Evolutionary conservation across 2,888 invertebrate species (phyloP), one percentile per base, ranked within the genome.

Genomic region (Cataglyphis cursor): DNA sequence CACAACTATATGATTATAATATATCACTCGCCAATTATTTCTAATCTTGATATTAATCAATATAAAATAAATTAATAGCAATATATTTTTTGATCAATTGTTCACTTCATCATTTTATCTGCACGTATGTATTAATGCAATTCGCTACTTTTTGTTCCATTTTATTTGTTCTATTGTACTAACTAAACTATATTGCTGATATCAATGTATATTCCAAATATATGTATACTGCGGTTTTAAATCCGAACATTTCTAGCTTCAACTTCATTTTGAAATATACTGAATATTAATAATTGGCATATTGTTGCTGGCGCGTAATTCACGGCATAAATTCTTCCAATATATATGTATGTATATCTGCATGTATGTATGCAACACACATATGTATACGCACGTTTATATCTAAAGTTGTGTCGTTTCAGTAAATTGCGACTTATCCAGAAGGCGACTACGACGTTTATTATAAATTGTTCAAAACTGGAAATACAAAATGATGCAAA

Each of bases 291-390:
- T 38, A 78, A 51, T 66, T 65, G 82, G 70, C 78, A 78, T 82
- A 82, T 70, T 62, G 81, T 81, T 81, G 72, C 80, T 66, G 72
- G 51, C 72, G 65, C 62, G 57, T 64, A 72, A 65, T 59, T 81
- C 70, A 72, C 83, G 81, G 81, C 65, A 81, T 83, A 83, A 83
- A 81, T 68, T 83, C 80, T 81, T 57, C 83, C 59, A 83, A 80
- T 83, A 61, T 59, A 72, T 48, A 54, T 51, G 48, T 18, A 70
- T 61, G 62, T 44, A 57, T 66, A 82, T 59, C 59, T 59, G 82
- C 73, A 64, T 82, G 82, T 68, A 84, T 75, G 73, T 61, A 70
- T 61, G 78, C 78, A 59, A 80, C 70, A 62, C 61, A 81, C 54
- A 64, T 82, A 64, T 82, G 54, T 70, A 48, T 66, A 18, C 15